Evolutionary conservation across 1,140 invertebrate genomes (phyloP).

Genomic region (Oedothorax gibbosus): DNA sequence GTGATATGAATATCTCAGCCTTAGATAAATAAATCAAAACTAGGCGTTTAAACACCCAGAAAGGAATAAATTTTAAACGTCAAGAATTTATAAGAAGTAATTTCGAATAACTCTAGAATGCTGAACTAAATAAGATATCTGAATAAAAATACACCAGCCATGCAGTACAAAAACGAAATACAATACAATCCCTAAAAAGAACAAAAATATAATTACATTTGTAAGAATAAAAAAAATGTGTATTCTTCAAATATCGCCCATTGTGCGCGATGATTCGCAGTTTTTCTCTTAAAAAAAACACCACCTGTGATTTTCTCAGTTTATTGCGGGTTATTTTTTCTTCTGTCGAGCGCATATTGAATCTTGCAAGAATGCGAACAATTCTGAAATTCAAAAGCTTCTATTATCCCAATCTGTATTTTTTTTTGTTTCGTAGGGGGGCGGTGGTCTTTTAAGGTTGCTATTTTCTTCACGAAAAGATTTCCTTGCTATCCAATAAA

Average conservation of each 20-base stretch:
- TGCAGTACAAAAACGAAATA: not conserved
- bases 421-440: not conserved
- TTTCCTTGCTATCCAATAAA: slow-evolving; percentile 37
- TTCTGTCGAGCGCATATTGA: slow-evolving; percentile 26
- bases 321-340: slow-evolving; percentile 12
- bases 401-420: slow-evolving; percentile 28
- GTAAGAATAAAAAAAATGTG: not conserved
- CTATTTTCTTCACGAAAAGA: slow-evolving; percentile 11
- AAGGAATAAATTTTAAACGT: too few relatives aligned
- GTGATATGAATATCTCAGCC: too few relatives aligned
- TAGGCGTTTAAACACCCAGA: too few relatives aligned
- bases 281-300: slow-evolving; percentile 22
- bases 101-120: too few relatives aligned
- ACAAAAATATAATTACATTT: slow-evolving; percentile 31
- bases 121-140: too few relatives aligned
- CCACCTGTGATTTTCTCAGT: slow-evolving; percentile 40
- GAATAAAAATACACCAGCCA: too few relatives aligned
- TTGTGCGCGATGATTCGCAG: slow-evolving; percentile 20
- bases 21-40: too few relatives aligned
- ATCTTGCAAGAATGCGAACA: slow-evolving; percentile 34
- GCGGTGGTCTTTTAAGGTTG: slow-evolving; percentile 22
- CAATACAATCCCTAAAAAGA: slow-evolving; percentile 9
- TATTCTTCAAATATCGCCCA: slow-evolving; percentile 8
- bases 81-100: too few relatives aligned
- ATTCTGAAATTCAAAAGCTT: slow-evolving; percentile 32